Percentiles rank a stretch among this genome's conserved stretches.
Conservation (phyloP, 2,113 vertebrate genomes). For the Brachyhypopomus occidentalis region DNA sequence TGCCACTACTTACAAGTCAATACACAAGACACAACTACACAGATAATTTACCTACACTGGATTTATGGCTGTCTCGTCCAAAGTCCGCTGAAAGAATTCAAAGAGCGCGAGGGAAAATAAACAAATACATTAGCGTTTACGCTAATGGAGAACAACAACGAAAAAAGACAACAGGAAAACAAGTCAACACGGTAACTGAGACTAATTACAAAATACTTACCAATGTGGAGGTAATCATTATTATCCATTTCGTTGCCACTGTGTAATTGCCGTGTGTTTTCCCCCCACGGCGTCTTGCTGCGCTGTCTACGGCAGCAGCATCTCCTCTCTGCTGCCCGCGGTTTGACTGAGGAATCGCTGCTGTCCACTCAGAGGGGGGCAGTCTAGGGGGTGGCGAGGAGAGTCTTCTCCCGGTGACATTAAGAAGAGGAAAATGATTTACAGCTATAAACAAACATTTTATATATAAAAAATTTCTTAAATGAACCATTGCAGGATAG, state of each 20-base stretch:
- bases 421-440: background rate
- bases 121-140: background rate
- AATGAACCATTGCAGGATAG: too few species aligned
- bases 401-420: background rate
- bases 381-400: background rate
- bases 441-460: background rate
- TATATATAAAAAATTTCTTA: too few species aligned
- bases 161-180: background rate
- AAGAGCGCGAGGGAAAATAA: slow-evolving; percentile 24
- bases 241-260: slow-evolving; percentile 70
- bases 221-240: slow-evolving; percentile 76
- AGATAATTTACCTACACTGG: slow-evolving; percentile 46
- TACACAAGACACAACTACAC: slow-evolving; percentile 51
- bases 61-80: slow-evolving; percentile 60
- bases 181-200: background rate
- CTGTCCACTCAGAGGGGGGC: background rate
- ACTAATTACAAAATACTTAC: slow-evolving; percentile 66
- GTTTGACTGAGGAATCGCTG: slow-evolving; percentile 48
- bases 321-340: slow-evolving; percentile 62
- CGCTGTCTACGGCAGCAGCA: slow-evolving; percentile 64
- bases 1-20: slow-evolving; percentile 57
- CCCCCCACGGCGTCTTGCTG: slow-evolving; percentile 27
- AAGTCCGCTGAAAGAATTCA: slow-evolving; percentile 55
- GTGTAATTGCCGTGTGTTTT: too few species aligned
- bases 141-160: background rate